A percentile compares a stretch with the other conserved stretches of the same genome.
Conservation (phyloP, 2,888 invertebrate genomes). For the Camponotus fellah region DNA sequence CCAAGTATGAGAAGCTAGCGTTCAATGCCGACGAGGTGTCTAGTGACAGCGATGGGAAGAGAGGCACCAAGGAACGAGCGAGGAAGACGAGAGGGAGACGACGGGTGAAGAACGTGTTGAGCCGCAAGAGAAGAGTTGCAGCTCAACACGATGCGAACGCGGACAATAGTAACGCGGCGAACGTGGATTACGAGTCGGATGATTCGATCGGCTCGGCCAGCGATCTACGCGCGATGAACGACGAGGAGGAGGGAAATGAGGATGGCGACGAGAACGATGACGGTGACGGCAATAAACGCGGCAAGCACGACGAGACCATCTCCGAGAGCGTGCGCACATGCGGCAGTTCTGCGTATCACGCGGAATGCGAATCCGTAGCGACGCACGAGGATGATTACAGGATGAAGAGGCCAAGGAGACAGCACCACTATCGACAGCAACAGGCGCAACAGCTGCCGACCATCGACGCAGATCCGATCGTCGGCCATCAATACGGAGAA, state of each 20-base stretch:
- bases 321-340: slow-evolving; percentile 90
- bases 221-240: slow-evolving; percentile 88
- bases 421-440: slow-evolving; percentile 81
- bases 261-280: slow-evolving; percentile 44
- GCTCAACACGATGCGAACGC: slow-evolving; percentile 39
- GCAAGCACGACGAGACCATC: slow-evolving; percentile 87
- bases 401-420: slow-evolving; percentile 85
- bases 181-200: slow-evolving; percentile 87
- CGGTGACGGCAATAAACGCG: slow-evolving; percentile 81
- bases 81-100: slow-evolving; percentile 84
- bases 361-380: slow-evolving; percentile 91
- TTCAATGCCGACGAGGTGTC: slow-evolving; percentile 88
- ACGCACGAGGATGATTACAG: slow-evolving; percentile 88
- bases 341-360: slow-evolving; percentile 91
- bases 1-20: slow-evolving; percentile 92
- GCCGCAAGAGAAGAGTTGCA: slow-evolving; percentile 77
- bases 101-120: slow-evolving; percentile 78
- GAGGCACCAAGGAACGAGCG: slow-evolving; percentile 79
- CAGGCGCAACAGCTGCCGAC: slow-evolving; percentile 74
- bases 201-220: slow-evolving; percentile 92
- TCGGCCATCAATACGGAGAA: slow-evolving; percentile 92
- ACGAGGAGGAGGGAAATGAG: slow-evolving; percentile 77
- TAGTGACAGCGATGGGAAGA: slow-evolving; percentile 83
- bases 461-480: slow-evolving; percentile 86
- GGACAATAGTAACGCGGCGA: slow-evolving; percentile 59